phyloP scores from a whole-genome alignment of 2,797 vertebrate species.

The Pachyuromys duprasi region DNA sequence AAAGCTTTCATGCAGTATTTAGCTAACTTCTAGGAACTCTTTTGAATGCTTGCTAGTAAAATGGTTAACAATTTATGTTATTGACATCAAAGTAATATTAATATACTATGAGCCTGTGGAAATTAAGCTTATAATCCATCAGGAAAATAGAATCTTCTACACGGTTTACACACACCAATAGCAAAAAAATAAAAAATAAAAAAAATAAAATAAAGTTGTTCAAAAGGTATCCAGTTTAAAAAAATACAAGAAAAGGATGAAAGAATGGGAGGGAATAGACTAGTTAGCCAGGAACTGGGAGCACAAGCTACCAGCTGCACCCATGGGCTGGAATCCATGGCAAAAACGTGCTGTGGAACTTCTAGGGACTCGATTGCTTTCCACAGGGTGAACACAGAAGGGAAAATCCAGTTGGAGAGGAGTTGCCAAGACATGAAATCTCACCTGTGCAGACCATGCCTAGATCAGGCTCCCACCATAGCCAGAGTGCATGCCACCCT shows the following conservation, averaged over 20 bases:
- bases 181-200: too few species aligned
- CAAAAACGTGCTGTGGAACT: not conserved
- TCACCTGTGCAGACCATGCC: too few species aligned
- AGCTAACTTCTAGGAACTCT: not conserved
- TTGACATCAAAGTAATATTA: not conserved
- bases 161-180: not conserved
- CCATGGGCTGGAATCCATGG: not conserved
- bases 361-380: not conserved
- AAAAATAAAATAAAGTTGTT: not conserved
- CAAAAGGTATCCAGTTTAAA: not conserved
- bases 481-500: too few species aligned
- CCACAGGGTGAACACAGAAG: not conserved
- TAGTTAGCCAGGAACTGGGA: not conserved
- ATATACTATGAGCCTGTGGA: not conserved
- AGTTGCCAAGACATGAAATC: not conserved
- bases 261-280: not conserved
- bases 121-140: not conserved
- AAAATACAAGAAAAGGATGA: not conserved
- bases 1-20: not conserved
- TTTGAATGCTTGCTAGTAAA: not conserved
- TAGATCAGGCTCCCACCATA: not conserved
- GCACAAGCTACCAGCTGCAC: fast-evolving
- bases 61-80: not conserved
- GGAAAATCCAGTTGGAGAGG: not conserved
- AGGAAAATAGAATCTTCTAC: conserved; percentile 37